Percentiles rank a stretch among this genome's conserved stretches.
Conservation (phyloP, 2,888 invertebrate genomes). For the Caenorhabditis drosophilae region DNA sequence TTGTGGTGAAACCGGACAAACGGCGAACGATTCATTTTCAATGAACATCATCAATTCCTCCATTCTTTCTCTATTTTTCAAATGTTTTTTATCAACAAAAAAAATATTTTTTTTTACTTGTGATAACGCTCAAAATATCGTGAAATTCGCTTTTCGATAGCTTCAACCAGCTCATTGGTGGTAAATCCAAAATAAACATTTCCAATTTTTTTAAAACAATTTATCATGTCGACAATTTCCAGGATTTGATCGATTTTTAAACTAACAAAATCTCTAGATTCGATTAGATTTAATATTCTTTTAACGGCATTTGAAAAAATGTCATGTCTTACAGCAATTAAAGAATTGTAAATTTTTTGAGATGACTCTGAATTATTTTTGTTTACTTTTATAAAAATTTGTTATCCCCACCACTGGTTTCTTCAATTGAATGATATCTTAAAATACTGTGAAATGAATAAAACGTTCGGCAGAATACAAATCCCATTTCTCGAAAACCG, state of each 20-base stretch:
- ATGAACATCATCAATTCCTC: conserved; percentile 65
- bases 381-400: no score
- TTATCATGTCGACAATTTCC: conserved; percentile 60
- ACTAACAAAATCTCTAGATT: conserved; percentile 48
- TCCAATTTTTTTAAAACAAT: conserved; percentile 61
- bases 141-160: conserved; percentile 52
- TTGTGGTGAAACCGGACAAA: conserved; percentile 62
- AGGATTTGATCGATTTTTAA: conserved; percentile 64
- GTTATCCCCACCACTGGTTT: conserved; percentile 4
- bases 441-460: conserved; percentile 55
- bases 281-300: conserved; percentile 44
- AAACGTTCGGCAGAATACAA: conserved; percentile 55
- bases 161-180: conserved; percentile 35
- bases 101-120: no score
- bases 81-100: not conserved
- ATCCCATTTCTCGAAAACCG: conserved; percentile 55
- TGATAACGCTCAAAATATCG: conserved; percentile 38
- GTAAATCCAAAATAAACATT: conserved; percentile 50
- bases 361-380: conserved; percentile 8
- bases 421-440: conserved; percentile 56
- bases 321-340: conserved; percentile 9
- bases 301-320: conserved; percentile 19
- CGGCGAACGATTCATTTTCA: conserved; percentile 65
- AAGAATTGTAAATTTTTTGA: conserved; percentile 6
- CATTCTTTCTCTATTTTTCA: conserved; percentile 49